Evolutionary conservation across 2,888 invertebrate species (phyloP).

Genomic region (Hymenopus coronatus): DNA sequence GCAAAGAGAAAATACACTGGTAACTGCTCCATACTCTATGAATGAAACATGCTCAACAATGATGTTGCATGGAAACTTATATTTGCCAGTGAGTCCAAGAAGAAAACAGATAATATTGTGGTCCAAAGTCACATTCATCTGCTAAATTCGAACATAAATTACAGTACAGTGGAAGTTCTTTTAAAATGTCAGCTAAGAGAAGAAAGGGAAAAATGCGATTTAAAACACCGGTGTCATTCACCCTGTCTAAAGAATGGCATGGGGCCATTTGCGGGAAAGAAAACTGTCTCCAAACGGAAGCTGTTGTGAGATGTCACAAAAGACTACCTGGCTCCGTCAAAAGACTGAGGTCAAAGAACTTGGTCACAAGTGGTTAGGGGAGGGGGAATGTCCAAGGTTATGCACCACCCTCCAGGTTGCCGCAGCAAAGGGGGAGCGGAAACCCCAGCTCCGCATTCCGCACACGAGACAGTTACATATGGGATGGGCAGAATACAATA

Average conservation of each 20-base stretch:
- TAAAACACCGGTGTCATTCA: background rate
- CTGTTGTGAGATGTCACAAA: background rate
- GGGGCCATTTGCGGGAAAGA: background rate
- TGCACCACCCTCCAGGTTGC: background rate
- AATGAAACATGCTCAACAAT: background rate
- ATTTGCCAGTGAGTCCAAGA: background rate
- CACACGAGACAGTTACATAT: background rate
- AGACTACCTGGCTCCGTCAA: background rate
- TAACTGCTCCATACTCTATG: too few species aligned
- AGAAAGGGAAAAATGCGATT: background rate
- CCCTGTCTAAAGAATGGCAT: background rate
- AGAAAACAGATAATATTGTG: background rate
- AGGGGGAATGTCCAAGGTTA: background rate
- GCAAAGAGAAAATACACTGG: too few species aligned
- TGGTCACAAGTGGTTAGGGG: background rate
- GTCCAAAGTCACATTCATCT: background rate
- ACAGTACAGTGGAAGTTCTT: background rate
- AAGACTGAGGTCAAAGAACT: background rate
- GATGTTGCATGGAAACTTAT: background rate
- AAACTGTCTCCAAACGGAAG: background rate
- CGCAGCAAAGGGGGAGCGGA: background rate
- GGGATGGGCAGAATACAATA: background rate
- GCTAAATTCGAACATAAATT: background rate
- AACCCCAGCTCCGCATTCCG: background rate
- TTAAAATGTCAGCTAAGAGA: background rate